A percentile compares a stretch with the other conserved stretches of the same genome.
These are phyloP conservation scores for Agonopterix heracliana DNA, from an alignment of 2,888 invertebrate species.

Conservation along the genomic window DNA sequence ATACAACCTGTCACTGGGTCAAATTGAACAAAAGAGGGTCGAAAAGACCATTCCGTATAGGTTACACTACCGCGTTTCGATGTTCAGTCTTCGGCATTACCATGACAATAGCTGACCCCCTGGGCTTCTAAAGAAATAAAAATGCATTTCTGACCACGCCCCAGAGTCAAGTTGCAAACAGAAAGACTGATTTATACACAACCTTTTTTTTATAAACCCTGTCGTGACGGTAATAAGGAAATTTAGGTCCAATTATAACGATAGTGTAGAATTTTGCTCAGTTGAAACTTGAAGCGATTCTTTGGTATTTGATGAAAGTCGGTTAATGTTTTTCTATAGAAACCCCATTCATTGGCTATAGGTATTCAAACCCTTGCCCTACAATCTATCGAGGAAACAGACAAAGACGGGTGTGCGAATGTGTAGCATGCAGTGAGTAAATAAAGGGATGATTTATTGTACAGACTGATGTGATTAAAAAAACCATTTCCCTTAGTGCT, in stretches of 20 bases:
- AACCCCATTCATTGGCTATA: constrained; percentile 11
- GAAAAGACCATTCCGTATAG: constrained; percentile 32
- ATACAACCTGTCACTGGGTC: constrained; percentile 60
- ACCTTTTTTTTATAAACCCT: no score
- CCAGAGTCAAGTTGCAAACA: constrained; percentile 6
- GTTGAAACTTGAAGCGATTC: constrained; percentile 10
- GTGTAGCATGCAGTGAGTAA: constrained; percentile 60
- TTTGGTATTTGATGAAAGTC: constrained; percentile 32
- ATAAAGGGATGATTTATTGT: constrained; percentile 75
- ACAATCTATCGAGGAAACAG: constrained; percentile 34
- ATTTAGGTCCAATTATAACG: no score
- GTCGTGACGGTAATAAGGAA: no score
- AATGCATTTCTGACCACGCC: constrained; percentile 40
- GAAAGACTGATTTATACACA: no score
- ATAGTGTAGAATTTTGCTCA: no score
- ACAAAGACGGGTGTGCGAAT: constrained; percentile 66
- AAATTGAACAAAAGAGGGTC: constrained; percentile 41
- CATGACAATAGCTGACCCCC: constrained; percentile 58
- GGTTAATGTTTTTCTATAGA: constrained; percentile 31
- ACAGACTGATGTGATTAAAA: constrained; percentile 66
- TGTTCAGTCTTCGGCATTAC: constrained; percentile 34
- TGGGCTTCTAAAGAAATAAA: constrained; percentile 35
- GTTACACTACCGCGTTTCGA: constrained; percentile 46
- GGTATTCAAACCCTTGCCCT: constrained; percentile 36
- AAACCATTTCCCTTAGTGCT: constrained; percentile 68